A percentile compares a stretch with the other conserved stretches of the same genome.
phyloP scores from a whole-genome alignment of 2,797 vertebrate species.

The Melanotaenia boesemani region DNA sequence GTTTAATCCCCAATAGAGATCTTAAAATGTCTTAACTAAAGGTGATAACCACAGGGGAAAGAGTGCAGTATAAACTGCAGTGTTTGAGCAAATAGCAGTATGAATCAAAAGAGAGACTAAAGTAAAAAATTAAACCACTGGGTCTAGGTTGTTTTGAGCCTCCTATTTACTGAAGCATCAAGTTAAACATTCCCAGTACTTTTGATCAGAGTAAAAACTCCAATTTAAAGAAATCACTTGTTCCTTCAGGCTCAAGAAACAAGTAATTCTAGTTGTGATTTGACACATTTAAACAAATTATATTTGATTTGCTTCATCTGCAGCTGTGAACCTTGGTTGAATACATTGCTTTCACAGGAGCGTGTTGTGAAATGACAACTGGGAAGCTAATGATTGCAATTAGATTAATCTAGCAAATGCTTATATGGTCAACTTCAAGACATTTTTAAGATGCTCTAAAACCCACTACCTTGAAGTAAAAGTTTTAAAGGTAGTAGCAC shows the following conservation, averaged over 20 bases:
- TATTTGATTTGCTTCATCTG: background rate
- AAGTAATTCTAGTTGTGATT: background rate
- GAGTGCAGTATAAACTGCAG: background rate
- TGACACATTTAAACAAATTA: background rate
- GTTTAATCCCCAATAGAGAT: background rate
- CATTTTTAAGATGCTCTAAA: constrained; percentile 45
- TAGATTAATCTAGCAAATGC: background rate
- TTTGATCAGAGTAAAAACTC: background rate
- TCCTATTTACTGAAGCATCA: background rate
- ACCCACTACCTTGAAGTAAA: constrained; percentile 11
- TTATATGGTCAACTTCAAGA: constrained; percentile 8
- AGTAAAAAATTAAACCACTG: background rate
- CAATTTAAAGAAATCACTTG: background rate
- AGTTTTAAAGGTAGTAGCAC: constrained; percentile 16
- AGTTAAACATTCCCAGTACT: background rate
- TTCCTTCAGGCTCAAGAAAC: background rate
- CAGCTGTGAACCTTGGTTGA: background rate
- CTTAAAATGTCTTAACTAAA: background rate
- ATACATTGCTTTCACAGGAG: background rate
- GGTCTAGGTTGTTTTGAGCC: background rate
- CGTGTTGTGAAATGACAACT: background rate
- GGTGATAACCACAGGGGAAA: background rate
- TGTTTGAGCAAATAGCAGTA: background rate
- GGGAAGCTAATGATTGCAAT: constrained; percentile 5
- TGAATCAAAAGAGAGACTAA: background rate